Evolutionary conservation across 2,888 invertebrate species (phyloP), one percentile per base, ranked within the genome.

Genomic region (Spialia ferax): DNA sequence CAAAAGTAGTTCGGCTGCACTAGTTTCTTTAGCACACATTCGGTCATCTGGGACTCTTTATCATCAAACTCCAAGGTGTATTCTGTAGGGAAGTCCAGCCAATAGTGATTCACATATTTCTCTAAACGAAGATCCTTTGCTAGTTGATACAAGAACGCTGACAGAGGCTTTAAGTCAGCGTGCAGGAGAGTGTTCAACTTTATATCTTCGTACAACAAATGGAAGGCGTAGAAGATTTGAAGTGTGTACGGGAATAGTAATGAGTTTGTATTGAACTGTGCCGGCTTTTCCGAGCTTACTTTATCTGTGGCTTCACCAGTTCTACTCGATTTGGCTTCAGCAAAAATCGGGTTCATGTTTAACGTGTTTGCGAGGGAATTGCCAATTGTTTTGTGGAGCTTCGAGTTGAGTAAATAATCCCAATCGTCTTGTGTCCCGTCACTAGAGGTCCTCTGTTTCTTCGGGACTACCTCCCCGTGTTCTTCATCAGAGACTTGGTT

Each of bases 141-240:
- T 50, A 99, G 82, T 80, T 97, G 97, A 79, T 96, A 95, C 38
- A 99, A 86, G 68, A 98, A 95, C 72, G 90, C 81, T 0, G 96
- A 97, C 48, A 99, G 81, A 0, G 96, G 94, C 63, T 95, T 94
- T 70, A 97, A 84, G 74, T 96, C 96, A 66, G 95, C 95, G 56
- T 95, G 94, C 73, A 97, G 88, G 0, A 97, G 89, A 0, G 95
- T 94, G 78, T 98, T 97, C 66, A 99, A 85, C 82, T 99, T 99
- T 4, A 98, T 92, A 81, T 99, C 98, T 94, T 99, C 99, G 79
- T 99, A 99, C 0, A 98, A 94, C 32, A 99, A 91, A 90, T 99
- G 99, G 38, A 99, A 92, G 0, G 97, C 95, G 81, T 96, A 97
- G 67, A 98, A 94, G 32, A 98, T 94, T 63, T 97, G 94, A 6